Base-by-base conservation (phyloP, 1,140 invertebrate species). In the Cyclina sinensis region DNA sequence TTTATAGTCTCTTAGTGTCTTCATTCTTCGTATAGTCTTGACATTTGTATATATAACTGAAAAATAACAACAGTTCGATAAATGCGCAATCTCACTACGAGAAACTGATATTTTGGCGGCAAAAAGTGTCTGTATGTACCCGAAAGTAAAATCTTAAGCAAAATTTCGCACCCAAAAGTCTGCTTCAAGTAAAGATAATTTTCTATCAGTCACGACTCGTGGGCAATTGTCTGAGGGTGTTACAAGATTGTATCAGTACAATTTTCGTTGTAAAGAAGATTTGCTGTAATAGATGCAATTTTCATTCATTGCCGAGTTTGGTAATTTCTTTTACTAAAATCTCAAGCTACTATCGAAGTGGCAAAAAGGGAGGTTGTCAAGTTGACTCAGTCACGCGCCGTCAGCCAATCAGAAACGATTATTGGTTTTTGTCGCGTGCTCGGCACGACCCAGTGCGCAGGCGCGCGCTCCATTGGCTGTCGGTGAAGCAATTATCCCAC, bases 361-460 rank as follows among this genome's bases (percentile, higher is more conserved):
- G 32, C 65, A 39, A 46, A 70, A 48, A 70, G 81, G 81, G 59
- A 65, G 39, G 57, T 57, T 32, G 74, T 35, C 43, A 30, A 62
- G 46, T 79, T 48, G n/a, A 80, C 85, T 59, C 85, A 51, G 85
- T 87, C 85, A 87, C 85, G 74, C 51, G 85, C 76, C 85, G 54
- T 62, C 76, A 51, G 57, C 85, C 85, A 87, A 87, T 87, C 85
- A 76, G 46, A 80, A 79, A 59, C 74, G 74, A 87, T 76, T 78
- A 78, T 80, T 80, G 59, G 54, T 87, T 62, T 79, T 79, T 79
- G 85, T 87, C 85, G 85, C 85, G 85, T 87, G 85, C 85, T 59
- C 76, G 76, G 74, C 85, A 80, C 76, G 76, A 80, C 74, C 85
- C 85, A 68, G 57, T 79, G 74, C 37, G 57, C 74, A 79, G 46